Evolutionary conservation across 2,888 invertebrate genomes (phyloP).

Genomic region (Hirtodrosophila cameraria): DNA sequence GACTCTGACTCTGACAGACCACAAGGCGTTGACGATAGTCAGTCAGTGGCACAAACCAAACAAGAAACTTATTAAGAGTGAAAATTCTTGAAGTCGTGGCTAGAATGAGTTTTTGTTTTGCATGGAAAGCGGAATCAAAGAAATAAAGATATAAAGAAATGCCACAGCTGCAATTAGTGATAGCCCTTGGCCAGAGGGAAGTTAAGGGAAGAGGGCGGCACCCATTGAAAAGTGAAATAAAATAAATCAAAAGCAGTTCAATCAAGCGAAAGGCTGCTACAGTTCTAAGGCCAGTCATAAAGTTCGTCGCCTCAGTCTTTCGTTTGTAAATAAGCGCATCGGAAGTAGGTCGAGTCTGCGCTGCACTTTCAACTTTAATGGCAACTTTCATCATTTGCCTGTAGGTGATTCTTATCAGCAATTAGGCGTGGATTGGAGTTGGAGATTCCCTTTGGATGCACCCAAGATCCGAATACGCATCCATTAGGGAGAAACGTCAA

Average conservation of each 20-base stretch:
- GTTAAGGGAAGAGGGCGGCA: not conserved
- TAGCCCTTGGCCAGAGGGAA: constrained; percentile 24
- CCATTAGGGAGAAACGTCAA: constrained; percentile 31
- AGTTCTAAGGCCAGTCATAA: constrained; percentile 40
- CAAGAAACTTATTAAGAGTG: constrained; percentile 76
- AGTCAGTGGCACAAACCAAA: constrained; percentile 74
- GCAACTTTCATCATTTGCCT: constrained; percentile 44
- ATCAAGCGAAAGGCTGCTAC: constrained; percentile 51
- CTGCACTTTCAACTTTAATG: constrained; percentile 54
- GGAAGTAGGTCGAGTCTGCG: constrained; percentile 45
- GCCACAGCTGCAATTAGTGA: constrained; percentile 56
- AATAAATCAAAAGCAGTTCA: constrained; percentile 55
- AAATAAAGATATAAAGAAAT: too few relatives aligned
- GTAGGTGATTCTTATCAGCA: constrained; percentile 64
- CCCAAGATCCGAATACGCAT: constrained; percentile 16
- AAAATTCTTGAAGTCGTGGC: constrained; percentile 57
- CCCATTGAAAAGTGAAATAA: constrained; percentile 64
- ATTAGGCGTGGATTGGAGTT: constrained; percentile 41
- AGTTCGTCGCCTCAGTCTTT: constrained; percentile 46
- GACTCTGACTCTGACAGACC: constrained; percentile 14
- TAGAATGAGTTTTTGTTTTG: constrained; percentile 62
- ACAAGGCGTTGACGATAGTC: constrained; percentile 60
- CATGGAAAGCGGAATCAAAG: constrained; percentile 59
- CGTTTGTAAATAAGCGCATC: constrained; percentile 13
- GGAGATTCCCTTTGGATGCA: constrained; percentile 33